A percentile compares a stretch with the other conserved stretches of the same genome.
phyloP scores from a whole-genome alignment of 2,113 vertebrate genomes.

The Phodopus roborovskii region DNA sequence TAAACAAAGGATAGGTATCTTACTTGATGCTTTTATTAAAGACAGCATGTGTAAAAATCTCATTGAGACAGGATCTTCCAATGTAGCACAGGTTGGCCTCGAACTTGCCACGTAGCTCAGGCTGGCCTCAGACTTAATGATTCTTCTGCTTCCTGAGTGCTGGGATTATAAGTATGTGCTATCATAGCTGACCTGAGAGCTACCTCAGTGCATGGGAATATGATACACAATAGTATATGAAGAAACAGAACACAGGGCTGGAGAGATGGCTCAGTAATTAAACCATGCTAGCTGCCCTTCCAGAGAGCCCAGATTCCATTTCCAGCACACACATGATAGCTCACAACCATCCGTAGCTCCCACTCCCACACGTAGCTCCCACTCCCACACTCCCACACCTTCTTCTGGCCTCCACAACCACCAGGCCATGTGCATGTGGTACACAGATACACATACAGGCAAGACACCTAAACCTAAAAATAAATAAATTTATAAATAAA shows the following conservation, averaged over 20 bases:
- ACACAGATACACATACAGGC: not conserved
- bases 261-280: not conserved
- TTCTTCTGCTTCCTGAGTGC: not conserved
- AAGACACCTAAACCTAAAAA: not conserved
- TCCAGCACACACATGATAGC: too few species aligned
- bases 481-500: not conserved
- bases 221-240: not conserved
- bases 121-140: not conserved
- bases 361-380: too few species aligned
- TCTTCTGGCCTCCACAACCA: not conserved
- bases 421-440: too few species aligned
- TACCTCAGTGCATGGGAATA: not conserved
- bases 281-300: not conserved
- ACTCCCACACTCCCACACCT: too few species aligned
- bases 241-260: not conserved
- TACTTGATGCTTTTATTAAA: conserved; percentile 36
- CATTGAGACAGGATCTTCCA: not conserved
- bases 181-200: not conserved
- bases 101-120: not conserved
- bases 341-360: not conserved
- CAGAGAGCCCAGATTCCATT: not conserved
- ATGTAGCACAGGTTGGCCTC: not conserved
- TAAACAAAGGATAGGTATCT: not conserved
- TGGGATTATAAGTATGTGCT: not conserved
- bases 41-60: not conserved